phyloP scores from a whole-genome alignment of 2,888 invertebrate genomes.

The Mimumesa dahlbomi region DNA sequence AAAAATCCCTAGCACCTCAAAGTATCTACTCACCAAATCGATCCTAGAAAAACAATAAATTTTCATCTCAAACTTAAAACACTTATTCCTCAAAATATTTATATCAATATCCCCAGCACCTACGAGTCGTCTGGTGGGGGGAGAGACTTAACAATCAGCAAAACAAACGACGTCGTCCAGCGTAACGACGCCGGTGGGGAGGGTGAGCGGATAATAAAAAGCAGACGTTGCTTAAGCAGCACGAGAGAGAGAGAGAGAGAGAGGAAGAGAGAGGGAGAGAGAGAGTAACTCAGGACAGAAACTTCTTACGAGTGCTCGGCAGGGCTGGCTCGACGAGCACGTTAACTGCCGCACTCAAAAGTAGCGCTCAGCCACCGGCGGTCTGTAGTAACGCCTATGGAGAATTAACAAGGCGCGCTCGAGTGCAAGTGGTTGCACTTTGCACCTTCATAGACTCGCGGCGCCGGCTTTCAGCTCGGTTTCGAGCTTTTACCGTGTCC shows the following conservation, averaged over 20 bases:
- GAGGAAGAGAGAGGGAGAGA: too few species aligned
- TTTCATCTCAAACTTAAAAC: too few species aligned
- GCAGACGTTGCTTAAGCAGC: slow-evolving; percentile 35
- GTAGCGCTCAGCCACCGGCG: slow-evolving; percentile 60
- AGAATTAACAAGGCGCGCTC: slow-evolving; percentile 72
- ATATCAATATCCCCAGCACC: too few species aligned
- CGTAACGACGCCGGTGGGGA: not conserved
- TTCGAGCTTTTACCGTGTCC: slow-evolving; percentile 24
- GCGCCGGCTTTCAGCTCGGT: slow-evolving; percentile 14
- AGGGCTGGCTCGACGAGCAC: slow-evolving; percentile 35
- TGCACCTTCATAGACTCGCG: slow-evolving; percentile 31
- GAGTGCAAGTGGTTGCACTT: slow-evolving; percentile 60
- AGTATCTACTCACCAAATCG: too few species aligned
- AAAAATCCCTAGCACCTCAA: too few species aligned
- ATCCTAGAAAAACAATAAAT: too few species aligned
- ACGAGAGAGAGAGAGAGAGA: too few species aligned
- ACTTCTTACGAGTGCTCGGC: slow-evolving; percentile 44
- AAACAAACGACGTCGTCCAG: slow-evolving; percentile 3
- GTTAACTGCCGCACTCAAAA: slow-evolving; percentile 70
- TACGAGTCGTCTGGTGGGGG: too few species aligned
- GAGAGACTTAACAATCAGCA: too few species aligned
- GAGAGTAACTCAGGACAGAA: slow-evolving; percentile 33
- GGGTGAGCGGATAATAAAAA: slow-evolving; percentile 39
- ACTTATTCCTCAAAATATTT: too few species aligned
- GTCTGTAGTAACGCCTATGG: slow-evolving; percentile 66